phyloP scores from a whole-genome alignment of 2,888 invertebrate species.

The Limnephilus marmoratus region DNA sequence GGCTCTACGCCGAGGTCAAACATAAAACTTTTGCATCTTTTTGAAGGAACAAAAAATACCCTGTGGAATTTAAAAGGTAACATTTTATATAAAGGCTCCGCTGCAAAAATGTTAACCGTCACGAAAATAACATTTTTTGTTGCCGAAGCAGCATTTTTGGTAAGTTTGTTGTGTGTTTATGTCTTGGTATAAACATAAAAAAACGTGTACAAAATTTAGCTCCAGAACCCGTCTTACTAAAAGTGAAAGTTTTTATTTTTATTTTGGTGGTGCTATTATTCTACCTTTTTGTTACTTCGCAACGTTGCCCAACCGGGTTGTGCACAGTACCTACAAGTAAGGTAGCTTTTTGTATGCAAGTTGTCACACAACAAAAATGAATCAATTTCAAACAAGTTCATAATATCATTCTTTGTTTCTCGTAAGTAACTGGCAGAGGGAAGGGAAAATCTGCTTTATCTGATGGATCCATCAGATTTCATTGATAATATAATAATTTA shows the following conservation, averaged over 20 bases:
- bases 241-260: background rate
- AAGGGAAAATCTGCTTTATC: background rate
- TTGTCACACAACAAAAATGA: background rate
- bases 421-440: background rate
- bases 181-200: background rate
- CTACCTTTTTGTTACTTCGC: background rate
- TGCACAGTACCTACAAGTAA: background rate
- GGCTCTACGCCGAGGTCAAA: background rate
- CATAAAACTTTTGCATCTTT: background rate
- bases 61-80: background rate
- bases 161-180: background rate
- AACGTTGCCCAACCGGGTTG: background rate
- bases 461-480: background rate
- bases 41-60: background rate
- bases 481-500: too few relatives aligned
- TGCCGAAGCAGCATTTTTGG: background rate
- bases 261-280: background rate
- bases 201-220: background rate
- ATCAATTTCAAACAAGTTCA: background rate
- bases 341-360: background rate
- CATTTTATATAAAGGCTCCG: background rate
- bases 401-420: background rate
- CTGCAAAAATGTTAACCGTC: background rate
- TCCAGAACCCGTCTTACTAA: background rate
- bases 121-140: background rate